A percentile compares a stretch with the other conserved stretches of the same genome.
These are phyloP conservation scores for Crenichthys baileyi DNA, from an alignment of 2,797 vertebrate species.

Conservation along the genomic window DNA sequence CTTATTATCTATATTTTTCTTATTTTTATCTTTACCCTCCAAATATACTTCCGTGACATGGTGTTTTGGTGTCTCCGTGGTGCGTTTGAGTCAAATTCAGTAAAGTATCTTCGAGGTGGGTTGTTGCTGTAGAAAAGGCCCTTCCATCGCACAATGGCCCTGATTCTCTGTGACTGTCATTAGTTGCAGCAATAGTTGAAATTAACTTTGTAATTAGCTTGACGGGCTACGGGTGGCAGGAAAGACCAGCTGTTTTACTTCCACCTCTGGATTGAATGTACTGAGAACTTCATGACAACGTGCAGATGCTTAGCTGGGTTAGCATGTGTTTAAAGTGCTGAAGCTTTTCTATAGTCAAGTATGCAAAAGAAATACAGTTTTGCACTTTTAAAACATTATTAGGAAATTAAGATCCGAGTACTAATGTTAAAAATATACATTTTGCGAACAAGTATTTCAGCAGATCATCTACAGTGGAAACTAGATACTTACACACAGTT, in stretches of 20 bases:
- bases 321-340: not conserved
- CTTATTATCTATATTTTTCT: not conserved
- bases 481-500: not conserved
- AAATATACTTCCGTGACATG: too few species aligned
- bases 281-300: not conserved
- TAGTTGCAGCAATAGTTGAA: too few species aligned
- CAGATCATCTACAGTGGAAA: not conserved
- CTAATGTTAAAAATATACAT: not conserved
- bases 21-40: not conserved
- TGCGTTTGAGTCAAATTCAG: too few species aligned
- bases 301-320: not conserved
- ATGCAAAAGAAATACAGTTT: not conserved
- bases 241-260: too few species aligned
- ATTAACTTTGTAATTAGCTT: too few species aligned
- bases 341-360: not conserved
- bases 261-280: too few species aligned
- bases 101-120: too few species aligned
- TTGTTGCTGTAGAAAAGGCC: too few species aligned
- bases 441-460: not conserved
- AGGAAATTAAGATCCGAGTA: not conserved
- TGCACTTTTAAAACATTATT: not conserved
- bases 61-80: too few species aligned
- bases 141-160: too few species aligned
- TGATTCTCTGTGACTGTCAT: too few species aligned
- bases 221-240: too few species aligned